Evolutionary conservation across 2,888 invertebrate genomes (phyloP).

Genomic region (Halocaridina rubra): DNA sequence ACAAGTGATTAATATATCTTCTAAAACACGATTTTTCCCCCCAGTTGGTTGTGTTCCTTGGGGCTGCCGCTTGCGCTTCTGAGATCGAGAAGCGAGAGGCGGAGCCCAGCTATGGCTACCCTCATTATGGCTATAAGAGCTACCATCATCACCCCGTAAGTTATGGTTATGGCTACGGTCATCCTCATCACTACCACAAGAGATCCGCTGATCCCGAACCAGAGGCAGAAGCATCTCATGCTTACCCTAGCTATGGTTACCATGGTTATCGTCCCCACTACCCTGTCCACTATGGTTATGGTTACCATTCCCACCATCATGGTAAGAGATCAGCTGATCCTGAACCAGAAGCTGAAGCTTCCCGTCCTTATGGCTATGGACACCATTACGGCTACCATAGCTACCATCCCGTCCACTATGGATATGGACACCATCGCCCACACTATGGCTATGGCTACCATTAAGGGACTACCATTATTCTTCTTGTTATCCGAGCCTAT

Average conservation of each 20-base stretch:
- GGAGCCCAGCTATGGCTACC: not conserved
- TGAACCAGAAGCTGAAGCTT: not conserved
- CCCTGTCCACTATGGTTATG: not conserved
- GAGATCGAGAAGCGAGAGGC: slow-evolving; percentile 6
- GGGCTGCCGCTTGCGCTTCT: slow-evolving; percentile 24
- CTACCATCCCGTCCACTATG: too few relatives aligned
- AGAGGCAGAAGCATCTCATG: not conserved
- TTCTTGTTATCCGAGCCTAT: too few relatives aligned
- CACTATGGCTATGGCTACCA: too few relatives aligned
- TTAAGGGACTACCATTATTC: too few relatives aligned
- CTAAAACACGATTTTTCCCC: too few relatives aligned
- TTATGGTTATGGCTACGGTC: not conserved
- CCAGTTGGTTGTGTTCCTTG: not conserved
- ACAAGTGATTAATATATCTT: too few relatives aligned
- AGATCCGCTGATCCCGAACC: slow-evolving; percentile 6
- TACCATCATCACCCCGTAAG: not conserved
- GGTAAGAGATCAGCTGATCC: not conserved
- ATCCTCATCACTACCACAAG: not conserved
- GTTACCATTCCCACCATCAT: not conserved
- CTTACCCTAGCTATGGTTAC: too few relatives aligned
- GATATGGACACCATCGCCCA: too few relatives aligned
- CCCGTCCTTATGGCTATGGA: too few relatives aligned
- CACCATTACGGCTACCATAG: too few relatives aligned
- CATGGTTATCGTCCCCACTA: not conserved
- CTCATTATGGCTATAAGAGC: not conserved